Evolutionary conservation across 2,888 invertebrate species (phyloP), one percentile per base, ranked within the genome.

Genomic region (Drosophila neutralis): DNA sequence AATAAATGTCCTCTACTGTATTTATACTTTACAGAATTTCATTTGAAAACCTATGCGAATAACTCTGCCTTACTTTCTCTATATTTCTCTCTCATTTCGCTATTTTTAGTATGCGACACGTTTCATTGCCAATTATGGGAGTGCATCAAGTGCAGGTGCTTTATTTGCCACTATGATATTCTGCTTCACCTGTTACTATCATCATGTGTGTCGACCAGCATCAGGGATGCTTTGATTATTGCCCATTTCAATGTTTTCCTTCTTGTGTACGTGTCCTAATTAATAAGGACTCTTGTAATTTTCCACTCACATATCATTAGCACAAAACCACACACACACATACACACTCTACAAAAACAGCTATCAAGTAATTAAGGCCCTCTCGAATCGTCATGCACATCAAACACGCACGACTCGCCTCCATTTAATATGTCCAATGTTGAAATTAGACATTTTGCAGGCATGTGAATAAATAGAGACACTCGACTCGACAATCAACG

Each of bases 341-440:
- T 2, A 24, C 24, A 24, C 24, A 24, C 24, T 24, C 24, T 24
- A 24, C 24, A 24, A 24, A 24, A 18, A 40, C 29, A 69, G 59
- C 87, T 69, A 75, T 69, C 84, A 73, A 78, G 83, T 87, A 87
- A 83, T 87, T 89, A 89, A 63, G 83, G 52, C 66, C 48, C 65
- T 56, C 60, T 80, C 65, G 80, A 76, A 86, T 83, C 67, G 59
- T 84, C 70, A 73, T 67, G 74, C 48, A 29, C 57, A 58, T 58
- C 35, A 48, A 66, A 63, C 80, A 75, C 80, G 80, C 76, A 75
- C 58, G 13, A 57, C 40, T 52, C 21, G 6, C 29, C 21, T 15
- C 45, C 51, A 57, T 67, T 31, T 59, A 42, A 51, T 64, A 49
- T 49, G 29, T 45, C 15, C 58, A 63, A 64, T 76, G 60, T 52